Base-by-base conservation (phyloP, 2,888 invertebrate genomes). In the Villa cingulata region DNA sequence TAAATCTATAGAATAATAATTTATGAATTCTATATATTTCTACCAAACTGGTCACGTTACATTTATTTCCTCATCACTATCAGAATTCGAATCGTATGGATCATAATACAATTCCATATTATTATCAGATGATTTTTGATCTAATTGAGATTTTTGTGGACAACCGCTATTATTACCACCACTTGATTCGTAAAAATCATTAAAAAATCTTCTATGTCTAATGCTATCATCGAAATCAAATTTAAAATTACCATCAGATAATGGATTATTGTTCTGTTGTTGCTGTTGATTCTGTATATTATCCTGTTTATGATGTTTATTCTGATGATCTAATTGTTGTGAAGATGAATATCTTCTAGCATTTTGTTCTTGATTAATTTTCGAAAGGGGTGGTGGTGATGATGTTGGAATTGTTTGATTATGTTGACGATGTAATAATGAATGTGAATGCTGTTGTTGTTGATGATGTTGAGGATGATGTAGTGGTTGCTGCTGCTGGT, bases 31-130 rank as follows among this genome's bases (percentile, higher is more conserved):
- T n/a, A n/a, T n/a, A n/a, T n/a, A n/a, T n/a, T 38, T 10, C 12
- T n/a, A 41, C 12, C 17, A 60, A 60, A 54, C 62, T 66, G 68
- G 84, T 87, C 86, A 87, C 74, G 87, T 88, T 66, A 88, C 87
- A 65, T 86, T 85, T 56, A 88, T 88, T 65, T 88, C 87, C 60
- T 86, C 87, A 59, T 86, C 83, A 50, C 80, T 81, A 50, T 84
- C 85, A 57, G 77, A 77, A 40, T 74, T 75, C 23, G 70, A 68
- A 36, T 68, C 68, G 41, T 55, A 57, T 48, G 67, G 69, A 52
- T 70, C 69, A 50, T 68, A 69, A 55, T 65, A 68, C 56, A 66
- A 62, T 54, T 68, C 67, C 59, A 64, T 62, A 52, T 64, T 63
- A 52, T 66, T 66, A n/a, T n/a, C n/a, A n/a, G n/a, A n/a, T 5